Conservation (phyloP, 2,113 vertebrate species). For the Pogona vitticeps region DNA sequence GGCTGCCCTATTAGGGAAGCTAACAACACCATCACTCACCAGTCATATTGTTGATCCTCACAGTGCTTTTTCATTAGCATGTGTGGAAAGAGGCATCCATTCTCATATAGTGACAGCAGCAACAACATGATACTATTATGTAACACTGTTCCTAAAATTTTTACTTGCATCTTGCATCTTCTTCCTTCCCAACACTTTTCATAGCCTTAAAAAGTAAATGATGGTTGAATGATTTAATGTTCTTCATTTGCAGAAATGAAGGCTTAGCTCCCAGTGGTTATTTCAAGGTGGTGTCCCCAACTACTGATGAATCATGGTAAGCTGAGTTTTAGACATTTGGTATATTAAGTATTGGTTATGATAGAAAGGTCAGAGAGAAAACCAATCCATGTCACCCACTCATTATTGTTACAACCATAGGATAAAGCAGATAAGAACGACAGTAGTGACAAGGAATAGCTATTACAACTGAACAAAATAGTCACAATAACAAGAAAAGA, state of each 20-base stretch:
- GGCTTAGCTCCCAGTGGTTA: conserved; percentile 33
- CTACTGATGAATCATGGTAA: conserved; percentile 43
- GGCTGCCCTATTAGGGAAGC: neutral
- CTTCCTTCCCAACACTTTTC: neutral
- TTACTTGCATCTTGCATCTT: neutral
- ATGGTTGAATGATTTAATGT: neutral
- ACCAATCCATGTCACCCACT: too few species aligned
- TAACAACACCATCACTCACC: too few species aligned
- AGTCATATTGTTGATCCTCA: neutral
- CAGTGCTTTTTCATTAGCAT: neutral
- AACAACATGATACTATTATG: neutral
- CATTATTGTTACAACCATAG: too few species aligned
- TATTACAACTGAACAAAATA: too few species aligned
- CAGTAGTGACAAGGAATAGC: too few species aligned
- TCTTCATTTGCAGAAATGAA: conserved; percentile 45
- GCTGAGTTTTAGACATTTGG: conserved; percentile 24
- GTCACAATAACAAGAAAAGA: too few species aligned
- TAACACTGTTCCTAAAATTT: neutral
- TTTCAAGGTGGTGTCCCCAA: conserved; percentile 45
- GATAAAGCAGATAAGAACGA: too few species aligned
- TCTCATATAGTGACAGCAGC: neutral
- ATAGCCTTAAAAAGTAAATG: neutral
- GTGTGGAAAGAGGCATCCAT: neutral
- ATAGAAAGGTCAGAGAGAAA: neutral
- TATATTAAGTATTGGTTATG: neutral